phyloP scores from a whole-genome alignment of 2,888 invertebrate species.

The Lasioglossum lativentre region DNA sequence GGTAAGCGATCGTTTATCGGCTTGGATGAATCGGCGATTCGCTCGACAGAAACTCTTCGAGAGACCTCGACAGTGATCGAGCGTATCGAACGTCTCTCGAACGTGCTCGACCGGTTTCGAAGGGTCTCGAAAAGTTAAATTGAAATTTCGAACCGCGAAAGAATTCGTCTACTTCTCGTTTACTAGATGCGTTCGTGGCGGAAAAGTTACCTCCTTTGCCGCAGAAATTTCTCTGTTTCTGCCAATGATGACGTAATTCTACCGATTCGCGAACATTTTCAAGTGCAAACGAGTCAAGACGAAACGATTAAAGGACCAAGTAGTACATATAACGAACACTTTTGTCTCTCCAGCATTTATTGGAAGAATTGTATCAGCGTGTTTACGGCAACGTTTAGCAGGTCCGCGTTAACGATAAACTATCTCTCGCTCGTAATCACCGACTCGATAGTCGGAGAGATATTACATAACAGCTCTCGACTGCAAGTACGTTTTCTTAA shows the following conservation, averaged over 20 bases:
- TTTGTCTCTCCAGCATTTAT: neutral
- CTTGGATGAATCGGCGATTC: conserved; percentile 29
- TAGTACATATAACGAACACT: no score
- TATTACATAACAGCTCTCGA: neutral
- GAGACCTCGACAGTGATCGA: conserved; percentile 15
- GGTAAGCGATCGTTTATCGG: conserved; percentile 35
- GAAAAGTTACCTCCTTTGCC: no score
- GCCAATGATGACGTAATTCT: no score
- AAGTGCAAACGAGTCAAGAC: no score
- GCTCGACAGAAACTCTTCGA: neutral
- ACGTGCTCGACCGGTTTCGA: neutral
- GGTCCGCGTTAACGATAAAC: neutral
- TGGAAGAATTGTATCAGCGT: neutral
- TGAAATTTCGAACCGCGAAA: neutral
- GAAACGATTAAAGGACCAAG: no score
- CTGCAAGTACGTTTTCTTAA: neutral
- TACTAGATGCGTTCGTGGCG: neutral
- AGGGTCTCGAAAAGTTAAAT: neutral
- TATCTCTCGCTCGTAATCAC: neutral
- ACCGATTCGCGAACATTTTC: no score
- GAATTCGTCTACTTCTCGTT: neutral
- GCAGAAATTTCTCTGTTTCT: no score
- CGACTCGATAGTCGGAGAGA: neutral
- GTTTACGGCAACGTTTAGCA: neutral
- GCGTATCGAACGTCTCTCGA: neutral